Conservation (phyloP, 2,888 invertebrate species). For the Rhamphomyia laevipes region DNA sequence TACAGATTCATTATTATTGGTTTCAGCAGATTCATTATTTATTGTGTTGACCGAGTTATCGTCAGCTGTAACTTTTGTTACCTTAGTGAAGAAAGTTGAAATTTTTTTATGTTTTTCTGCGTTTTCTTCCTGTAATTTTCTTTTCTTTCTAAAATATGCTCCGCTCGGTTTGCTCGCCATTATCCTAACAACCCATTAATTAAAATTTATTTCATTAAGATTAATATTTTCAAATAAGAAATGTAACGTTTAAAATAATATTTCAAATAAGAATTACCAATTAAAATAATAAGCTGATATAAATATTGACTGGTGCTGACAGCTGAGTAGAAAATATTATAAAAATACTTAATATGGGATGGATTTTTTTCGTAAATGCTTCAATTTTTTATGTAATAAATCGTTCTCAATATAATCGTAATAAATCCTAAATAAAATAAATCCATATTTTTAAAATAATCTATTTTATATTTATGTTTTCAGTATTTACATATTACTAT, state of each 20-base stretch:
- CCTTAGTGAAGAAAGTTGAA: slow-evolving; percentile 1
- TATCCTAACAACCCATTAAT: not conserved
- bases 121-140: not conserved
- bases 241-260: not conserved
- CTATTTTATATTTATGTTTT: too few species aligned
- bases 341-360: too few species aligned
- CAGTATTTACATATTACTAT: too few species aligned
- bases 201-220: not conserved
- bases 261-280: too few species aligned
- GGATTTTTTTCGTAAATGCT: too few species aligned
- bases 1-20: too few species aligned
- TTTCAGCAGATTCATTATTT: not conserved
- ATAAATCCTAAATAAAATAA: too few species aligned
- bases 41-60: not conserved
- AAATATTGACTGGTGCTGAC: not conserved
- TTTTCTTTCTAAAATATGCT: not conserved
- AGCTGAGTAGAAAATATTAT: too few species aligned
- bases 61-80: not conserved
- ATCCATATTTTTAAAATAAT: too few species aligned
- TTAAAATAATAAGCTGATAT: too few species aligned
- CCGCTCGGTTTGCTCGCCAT: slow-evolving; percentile 2
- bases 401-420: too few species aligned
- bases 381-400: too few species aligned
- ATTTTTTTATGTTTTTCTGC: not conserved
- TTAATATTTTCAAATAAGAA: slow-evolving; percentile 1